Evolutionary conservation across 2,113 vertebrate genomes (phyloP).

Genomic region (Picathartes gymnocephalus): DNA sequence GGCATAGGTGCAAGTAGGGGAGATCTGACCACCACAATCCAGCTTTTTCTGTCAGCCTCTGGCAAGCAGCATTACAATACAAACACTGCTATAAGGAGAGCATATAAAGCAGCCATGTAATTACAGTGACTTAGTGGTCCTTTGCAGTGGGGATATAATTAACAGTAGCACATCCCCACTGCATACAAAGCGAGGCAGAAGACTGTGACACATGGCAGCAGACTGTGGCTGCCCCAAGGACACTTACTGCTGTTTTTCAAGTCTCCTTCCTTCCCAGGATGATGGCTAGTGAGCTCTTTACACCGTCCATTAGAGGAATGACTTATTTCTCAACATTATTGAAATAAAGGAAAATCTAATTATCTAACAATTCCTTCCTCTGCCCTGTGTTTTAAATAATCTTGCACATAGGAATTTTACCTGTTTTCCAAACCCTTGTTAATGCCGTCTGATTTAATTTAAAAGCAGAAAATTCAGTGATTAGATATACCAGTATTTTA

Average conservation of each 20-base stretch:
- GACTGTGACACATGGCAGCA: not conserved
- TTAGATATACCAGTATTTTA: not conserved
- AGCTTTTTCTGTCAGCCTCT: not conserved
- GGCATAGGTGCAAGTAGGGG: rapidly evolving
- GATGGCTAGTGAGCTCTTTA: not conserved
- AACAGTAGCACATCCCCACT: not conserved
- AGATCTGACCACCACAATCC: not conserved
- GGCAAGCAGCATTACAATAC: not conserved
- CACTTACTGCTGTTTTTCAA: not conserved
- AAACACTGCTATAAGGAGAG: not conserved
- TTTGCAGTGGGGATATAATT: not conserved
- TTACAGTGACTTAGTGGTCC: not conserved
- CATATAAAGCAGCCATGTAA: not conserved
- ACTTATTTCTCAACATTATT: not conserved
- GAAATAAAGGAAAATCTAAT: not conserved
- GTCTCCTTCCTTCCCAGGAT: not conserved
- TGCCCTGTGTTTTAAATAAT: not conserved
- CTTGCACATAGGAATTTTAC: not conserved
- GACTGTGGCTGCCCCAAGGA: not conserved
- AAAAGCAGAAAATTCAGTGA: not conserved
- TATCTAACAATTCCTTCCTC: not conserved
- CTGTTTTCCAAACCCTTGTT: not conserved
- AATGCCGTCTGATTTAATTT: not conserved
- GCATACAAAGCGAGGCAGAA: not conserved
- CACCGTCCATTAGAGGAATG: not conserved